Evolutionary conservation across 1,140 invertebrate species (phyloP).

Genomic region (Paraescarpia echinospica): DNA sequence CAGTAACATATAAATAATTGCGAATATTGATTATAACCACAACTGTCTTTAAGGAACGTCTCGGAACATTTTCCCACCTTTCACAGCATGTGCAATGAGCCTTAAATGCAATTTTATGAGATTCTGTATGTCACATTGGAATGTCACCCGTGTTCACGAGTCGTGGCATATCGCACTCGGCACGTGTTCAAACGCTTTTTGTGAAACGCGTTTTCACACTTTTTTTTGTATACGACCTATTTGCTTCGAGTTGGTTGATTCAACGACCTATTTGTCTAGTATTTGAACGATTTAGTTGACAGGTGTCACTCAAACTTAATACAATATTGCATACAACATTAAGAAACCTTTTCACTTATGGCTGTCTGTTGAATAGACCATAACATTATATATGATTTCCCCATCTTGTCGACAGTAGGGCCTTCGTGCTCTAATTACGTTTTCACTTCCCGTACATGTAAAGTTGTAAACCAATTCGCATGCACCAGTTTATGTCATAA

Average conservation of each 20-base stretch:
- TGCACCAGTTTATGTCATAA: neutral
- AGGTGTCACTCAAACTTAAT: too few relatives aligned
- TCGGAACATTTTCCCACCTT: neutral
- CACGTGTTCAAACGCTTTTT: neutral
- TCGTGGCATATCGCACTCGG: neutral
- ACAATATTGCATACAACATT: too few relatives aligned
- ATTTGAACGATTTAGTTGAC: neutral
- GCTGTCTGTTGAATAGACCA: too few relatives aligned
- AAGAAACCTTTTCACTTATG: too few relatives aligned
- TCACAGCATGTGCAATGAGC: neutral
- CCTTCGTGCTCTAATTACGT: neutral
- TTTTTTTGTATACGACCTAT: neutral
- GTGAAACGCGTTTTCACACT: neutral
- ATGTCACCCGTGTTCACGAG: neutral
- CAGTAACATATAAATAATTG: neutral
- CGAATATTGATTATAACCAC: neutral
- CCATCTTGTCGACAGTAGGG: neutral
- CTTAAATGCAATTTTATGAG: neutral
- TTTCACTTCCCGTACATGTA: neutral
- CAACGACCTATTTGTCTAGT: neutral
- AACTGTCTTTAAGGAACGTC: neutral
- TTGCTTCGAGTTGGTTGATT: neutral
- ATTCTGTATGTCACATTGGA: neutral
- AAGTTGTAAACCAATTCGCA: neutral
- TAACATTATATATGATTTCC: neutral